Percentiles rank a stretch among this genome's conserved stretches.
phyloP scores from a whole-genome alignment of 2,888 invertebrate genomes.

The Callimorpha dominula region DNA sequence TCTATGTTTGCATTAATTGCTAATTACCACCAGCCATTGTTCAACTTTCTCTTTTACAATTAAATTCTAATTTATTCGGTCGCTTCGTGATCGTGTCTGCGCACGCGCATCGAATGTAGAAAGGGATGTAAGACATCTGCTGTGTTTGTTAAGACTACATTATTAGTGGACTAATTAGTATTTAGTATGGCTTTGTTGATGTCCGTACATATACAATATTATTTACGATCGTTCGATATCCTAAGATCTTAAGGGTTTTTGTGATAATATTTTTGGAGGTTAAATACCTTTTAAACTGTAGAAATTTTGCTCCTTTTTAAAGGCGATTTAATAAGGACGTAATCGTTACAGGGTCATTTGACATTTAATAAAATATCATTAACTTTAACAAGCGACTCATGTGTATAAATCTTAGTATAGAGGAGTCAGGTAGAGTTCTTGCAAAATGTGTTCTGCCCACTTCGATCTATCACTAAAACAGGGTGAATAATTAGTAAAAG shows the following conservation, averaged over 20 bases:
- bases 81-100: conserved; percentile 38
- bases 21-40: conserved; percentile 47
- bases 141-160: conserved; percentile 3
- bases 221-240: not conserved
- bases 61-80: conserved; percentile 50
- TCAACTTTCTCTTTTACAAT: conserved; percentile 53
- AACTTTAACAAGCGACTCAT: not conserved
- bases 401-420: too few species aligned
- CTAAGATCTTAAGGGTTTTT: not conserved
- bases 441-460: too few species aligned
- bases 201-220: not conserved
- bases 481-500: too few species aligned
- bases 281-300: too few species aligned
- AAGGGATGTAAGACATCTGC: conserved; percentile 26
- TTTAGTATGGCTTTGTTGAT: not conserved
- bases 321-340: not conserved
- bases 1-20: conserved; percentile 22
- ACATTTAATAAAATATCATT: not conserved
- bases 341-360: not conserved
- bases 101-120: conserved; percentile 36
- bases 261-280: too few species aligned
- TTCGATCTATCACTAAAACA: too few species aligned
- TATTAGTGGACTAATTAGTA: conserved; percentile 10
- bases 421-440: too few species aligned
- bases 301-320: too few species aligned